phyloP scores from a whole-genome alignment of 2,888 invertebrate species.

The Polydrusus cervinus region DNA sequence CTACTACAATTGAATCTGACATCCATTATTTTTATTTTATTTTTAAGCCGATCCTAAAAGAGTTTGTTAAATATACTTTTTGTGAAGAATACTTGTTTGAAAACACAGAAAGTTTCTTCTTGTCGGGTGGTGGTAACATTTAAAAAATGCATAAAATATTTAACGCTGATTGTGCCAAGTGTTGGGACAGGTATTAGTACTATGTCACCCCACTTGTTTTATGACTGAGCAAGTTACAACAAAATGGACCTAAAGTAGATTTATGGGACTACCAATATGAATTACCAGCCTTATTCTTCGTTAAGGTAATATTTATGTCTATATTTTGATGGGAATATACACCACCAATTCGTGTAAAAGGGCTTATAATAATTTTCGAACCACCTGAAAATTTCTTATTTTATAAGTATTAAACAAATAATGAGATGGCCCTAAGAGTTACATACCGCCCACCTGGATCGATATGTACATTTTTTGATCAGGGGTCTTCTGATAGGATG shows the following conservation, averaged over 20 bases:
- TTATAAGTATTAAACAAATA: no score
- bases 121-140: no score
- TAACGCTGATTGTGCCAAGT: not conserved
- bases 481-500: no score
- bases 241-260: not conserved
- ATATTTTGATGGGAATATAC: not conserved
- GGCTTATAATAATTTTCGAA: no score
- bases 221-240: not conserved
- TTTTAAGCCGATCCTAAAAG: not conserved
- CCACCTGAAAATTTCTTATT: no score
- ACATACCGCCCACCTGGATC: no score
- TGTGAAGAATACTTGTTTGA: not conserved
- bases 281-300: not conserved
- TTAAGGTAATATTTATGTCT: not conserved
- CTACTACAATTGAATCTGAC: not conserved
- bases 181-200: not conserved
- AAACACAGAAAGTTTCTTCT: no score
- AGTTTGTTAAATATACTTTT: not conserved
- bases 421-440: no score
- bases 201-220: conserved; percentile 2
- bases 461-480: no score
- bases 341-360: no score
- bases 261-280: not conserved
- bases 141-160: no score
- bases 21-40: not conserved